phyloP scores from a whole-genome alignment of 1,140 invertebrate genomes.

The Planococcus citri region DNA sequence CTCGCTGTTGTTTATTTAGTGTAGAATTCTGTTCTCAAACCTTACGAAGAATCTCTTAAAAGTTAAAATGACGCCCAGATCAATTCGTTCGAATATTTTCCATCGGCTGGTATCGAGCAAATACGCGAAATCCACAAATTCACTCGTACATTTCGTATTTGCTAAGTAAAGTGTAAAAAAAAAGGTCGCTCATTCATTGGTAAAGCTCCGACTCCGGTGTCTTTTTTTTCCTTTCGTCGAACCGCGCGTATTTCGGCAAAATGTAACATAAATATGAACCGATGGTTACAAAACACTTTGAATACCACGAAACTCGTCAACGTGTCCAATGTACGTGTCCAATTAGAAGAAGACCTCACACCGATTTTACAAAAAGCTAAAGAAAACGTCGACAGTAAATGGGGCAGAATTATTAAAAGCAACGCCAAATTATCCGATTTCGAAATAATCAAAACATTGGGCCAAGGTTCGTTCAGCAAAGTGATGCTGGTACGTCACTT shows the following conservation, averaged over 20 bases:
- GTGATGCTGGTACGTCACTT: constrained; percentile 21
- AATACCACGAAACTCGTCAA: neutral
- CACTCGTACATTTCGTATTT: too few relatives aligned
- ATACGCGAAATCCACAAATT: too few relatives aligned
- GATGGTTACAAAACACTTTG: neutral
- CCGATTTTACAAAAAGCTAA: neutral
- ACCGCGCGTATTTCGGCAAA: neutral
- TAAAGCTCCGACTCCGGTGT: too few relatives aligned
- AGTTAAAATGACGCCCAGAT: too few relatives aligned
- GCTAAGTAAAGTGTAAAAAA: too few relatives aligned
- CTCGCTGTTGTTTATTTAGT: too few relatives aligned
- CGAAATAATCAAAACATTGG: constrained; percentile 15
- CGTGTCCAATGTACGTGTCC: neutral
- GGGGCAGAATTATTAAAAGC: neutral
- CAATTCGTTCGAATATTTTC: too few relatives aligned
- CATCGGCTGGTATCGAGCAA: too few relatives aligned
- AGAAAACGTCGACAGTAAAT: neutral
- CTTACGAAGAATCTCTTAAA: too few relatives aligned
- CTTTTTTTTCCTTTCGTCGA: neutral
- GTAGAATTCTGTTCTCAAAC: too few relatives aligned
- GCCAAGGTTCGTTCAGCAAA: constrained; percentile 18
- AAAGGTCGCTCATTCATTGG: too few relatives aligned
- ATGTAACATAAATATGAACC: neutral
- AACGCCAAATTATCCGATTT: constrained; percentile 4
- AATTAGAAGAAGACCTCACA: neutral